Evolutionary conservation across 92 coral and sea anemone genomes (phyloP).

Genomic region (Nematostella vectensis): DNA sequence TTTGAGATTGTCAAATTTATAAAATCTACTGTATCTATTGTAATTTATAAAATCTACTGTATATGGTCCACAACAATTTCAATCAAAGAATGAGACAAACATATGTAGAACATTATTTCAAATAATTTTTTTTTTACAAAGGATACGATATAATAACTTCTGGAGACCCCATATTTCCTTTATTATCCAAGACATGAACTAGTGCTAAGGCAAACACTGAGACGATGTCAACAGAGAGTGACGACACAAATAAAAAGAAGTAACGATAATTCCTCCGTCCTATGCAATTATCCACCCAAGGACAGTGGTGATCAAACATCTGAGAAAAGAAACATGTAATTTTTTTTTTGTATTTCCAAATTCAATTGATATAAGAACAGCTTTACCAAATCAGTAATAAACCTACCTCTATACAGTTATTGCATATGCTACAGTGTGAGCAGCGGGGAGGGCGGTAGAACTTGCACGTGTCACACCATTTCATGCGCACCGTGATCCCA

Average conservation of each 20-base stretch:
- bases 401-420: conserved; percentile 93
- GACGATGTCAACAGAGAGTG: conserved; percentile 70
- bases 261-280: conserved; percentile 93
- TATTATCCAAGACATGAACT: conserved; percentile 57
- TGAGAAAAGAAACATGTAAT: conserved; percentile 22
- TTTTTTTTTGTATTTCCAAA: neutral
- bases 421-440: conserved; percentile 97
- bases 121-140: too few species aligned
- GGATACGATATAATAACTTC: conserved; percentile 86
- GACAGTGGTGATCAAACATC: conserved; percentile 98
- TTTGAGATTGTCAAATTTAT: too few species aligned
- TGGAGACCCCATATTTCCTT: conserved; percentile 31
- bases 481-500: conserved; percentile 92
- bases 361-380: neutral
- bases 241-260: conserved; percentile 81
- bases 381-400: too few species aligned
- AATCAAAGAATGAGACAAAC: too few species aligned
- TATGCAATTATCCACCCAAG: conserved; percentile 98
- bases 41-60: too few species aligned
- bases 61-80: too few species aligned
- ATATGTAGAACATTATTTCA: too few species aligned
- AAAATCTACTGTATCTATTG: too few species aligned
- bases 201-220: conserved; percentile 74
- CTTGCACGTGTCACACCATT: conserved; percentile 99
- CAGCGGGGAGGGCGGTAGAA: conserved; percentile 99